Base-by-base conservation (phyloP, 1,140 invertebrate species). In the Zaprionus tsacasi region DNA sequence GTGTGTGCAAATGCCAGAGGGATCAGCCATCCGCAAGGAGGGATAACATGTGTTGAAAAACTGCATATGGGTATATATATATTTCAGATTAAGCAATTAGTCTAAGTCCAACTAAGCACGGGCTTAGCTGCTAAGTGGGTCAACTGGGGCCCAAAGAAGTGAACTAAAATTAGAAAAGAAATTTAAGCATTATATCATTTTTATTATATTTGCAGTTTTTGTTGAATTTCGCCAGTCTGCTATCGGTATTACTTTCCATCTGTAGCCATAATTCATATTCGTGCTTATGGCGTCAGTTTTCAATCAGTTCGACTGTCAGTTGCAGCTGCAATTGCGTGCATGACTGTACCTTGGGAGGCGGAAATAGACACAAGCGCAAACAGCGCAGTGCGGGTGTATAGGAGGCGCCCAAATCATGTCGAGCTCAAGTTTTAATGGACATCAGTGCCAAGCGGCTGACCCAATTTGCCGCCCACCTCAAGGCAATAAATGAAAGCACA, bases 321-420 rank as follows among this genome's bases (percentile, higher is more conserved):
- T 73, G 57, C 63, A 66, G 52, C 63, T 73, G 63, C 43, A 58
- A 70, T 70, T 70, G 66, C 58, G 66, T 70, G 72, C 76, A 59
- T 75, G 71, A 70, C 66, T 64, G 76, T 54, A 36, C 21, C 77
- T 52, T 70, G 48, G 45, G 71, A 74, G 66, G 66, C 83, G 82
- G 82, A 88, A 86, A 88, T 63, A 77, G 83, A 86, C 79, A 82
- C 35, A 50, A 54, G 7, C 58, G 64, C 56, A 54, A 40, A 35
- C 33, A 35, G 33, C 33, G 33, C 7, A 66, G 17, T 43, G 50
- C 58, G 59, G 43, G 65, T 55, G 63, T 36, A 30, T 67, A 17
- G 70, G 61, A 73, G 40, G 52, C 63, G 64, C 52, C 73, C 66
- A 78, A 80, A 74, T 80, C 78, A 78, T 78, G 75, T 80, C 61